These are phyloP conservation scores for Ophthalmolycus amberensis DNA, from an alignment of 2,113 vertebrate genomes.

Conservation along the genomic window DNA sequence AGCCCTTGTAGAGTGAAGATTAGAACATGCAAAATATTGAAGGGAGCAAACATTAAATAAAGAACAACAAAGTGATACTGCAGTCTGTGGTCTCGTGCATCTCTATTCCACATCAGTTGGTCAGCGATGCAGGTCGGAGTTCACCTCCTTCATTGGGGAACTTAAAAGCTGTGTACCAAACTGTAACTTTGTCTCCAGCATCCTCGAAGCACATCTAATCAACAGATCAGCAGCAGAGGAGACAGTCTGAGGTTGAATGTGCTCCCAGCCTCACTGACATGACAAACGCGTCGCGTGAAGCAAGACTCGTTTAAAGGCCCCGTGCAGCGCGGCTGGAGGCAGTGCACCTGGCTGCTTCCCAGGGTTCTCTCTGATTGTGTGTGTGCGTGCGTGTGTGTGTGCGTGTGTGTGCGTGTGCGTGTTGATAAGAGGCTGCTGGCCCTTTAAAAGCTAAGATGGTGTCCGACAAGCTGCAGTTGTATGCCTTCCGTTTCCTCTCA, in stretches of 20 bases:
- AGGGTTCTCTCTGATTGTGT: slow-evolving; percentile 9
- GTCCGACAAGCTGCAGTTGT: slow-evolving; percentile 75
- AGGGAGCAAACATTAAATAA: too few species aligned
- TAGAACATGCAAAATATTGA: neutral
- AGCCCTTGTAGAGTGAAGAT: neutral
- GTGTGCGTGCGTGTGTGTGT: neutral
- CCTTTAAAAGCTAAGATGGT: slow-evolving; percentile 81
- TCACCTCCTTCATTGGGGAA: neutral
- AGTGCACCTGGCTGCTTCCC: slow-evolving; percentile 66
- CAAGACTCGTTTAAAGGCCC: slow-evolving; percentile 8
- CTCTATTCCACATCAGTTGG: neutral
- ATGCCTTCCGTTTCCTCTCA: slow-evolving; percentile 68
- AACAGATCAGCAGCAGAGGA: neutral
- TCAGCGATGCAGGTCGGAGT: neutral
- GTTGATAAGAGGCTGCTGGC: slow-evolving; percentile 52
- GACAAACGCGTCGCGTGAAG: neutral
- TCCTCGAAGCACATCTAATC: neutral
- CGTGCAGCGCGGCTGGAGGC: slow-evolving; percentile 29
- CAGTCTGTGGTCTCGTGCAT: neutral
- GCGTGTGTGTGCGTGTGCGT: slow-evolving; percentile 3
- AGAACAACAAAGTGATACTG: neutral
- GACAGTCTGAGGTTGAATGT: too few species aligned
- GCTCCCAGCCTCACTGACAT: too few species aligned
- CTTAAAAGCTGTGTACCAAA: neutral
- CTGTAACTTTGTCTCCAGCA: slow-evolving; percentile 8